Conservation (phyloP, 2,113 vertebrate genomes). For the Gymnorhina tibicen region DNA sequence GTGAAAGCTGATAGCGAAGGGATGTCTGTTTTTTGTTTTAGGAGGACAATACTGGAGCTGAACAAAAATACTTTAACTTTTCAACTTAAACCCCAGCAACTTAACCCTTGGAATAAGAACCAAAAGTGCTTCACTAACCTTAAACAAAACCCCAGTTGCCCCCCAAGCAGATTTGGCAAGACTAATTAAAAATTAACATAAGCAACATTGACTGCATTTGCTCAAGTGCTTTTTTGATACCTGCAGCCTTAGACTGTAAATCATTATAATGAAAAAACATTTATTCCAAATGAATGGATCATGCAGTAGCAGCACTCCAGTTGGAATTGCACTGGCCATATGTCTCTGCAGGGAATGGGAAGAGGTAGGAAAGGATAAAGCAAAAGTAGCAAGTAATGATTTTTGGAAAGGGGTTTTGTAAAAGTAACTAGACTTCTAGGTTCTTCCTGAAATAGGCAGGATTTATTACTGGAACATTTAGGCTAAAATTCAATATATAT, state of each 20-base stretch:
- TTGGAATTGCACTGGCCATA: background rate
- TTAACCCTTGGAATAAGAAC: background rate
- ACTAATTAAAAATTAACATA: background rate
- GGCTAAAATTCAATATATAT: conserved; percentile 56
- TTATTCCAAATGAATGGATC: background rate
- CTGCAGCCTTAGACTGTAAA: conserved; percentile 43
- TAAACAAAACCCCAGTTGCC: background rate
- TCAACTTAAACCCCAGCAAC: background rate
- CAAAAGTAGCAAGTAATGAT: background rate
- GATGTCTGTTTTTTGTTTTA: background rate
- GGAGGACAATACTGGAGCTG: background rate
- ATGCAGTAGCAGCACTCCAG: background rate
- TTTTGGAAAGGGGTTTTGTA: background rate
- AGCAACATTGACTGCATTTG: background rate
- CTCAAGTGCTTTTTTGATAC: conserved; percentile 49
- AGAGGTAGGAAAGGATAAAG: conserved; percentile 7
- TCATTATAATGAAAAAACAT: background rate
- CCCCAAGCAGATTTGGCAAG: background rate
- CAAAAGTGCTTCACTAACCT: background rate
- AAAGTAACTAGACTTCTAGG: conserved; percentile 38
- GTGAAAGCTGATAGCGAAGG: background rate
- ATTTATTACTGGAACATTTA: conserved; percentile 52
- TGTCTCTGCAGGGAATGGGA: conserved; percentile 4
- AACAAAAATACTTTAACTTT: background rate
- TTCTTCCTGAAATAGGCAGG: conserved; percentile 53